Percentiles rank a stretch among this genome's conserved stretches.
These are phyloP conservation scores for Enteromius afrohamiltoni DNA, from an alignment of 2,797 vertebrate species.

Conservation along the genomic window DNA sequence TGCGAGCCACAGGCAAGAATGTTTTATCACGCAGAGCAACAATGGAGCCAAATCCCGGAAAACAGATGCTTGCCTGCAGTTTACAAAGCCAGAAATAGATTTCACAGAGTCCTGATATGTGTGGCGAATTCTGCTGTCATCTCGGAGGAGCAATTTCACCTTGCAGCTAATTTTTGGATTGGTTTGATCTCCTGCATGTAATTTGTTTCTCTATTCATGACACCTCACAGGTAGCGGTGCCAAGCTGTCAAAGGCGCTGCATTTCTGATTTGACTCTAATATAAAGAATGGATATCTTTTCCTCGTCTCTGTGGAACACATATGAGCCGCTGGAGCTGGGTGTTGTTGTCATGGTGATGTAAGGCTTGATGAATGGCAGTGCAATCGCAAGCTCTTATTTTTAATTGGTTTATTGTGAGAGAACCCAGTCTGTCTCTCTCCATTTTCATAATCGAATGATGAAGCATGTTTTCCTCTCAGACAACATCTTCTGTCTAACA, in stretches of 20 bases:
- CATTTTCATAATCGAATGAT: conserved; percentile 29
- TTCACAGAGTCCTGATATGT: conserved; percentile 5
- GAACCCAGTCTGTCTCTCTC: conserved; percentile 40
- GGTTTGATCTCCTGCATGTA: neutral
- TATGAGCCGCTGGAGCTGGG: conserved; percentile 27
- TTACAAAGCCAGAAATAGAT: conserved; percentile 26
- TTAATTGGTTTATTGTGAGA: conserved; percentile 56
- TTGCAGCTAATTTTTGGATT: conserved; percentile 4
- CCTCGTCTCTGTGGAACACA: neutral
- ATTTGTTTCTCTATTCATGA: neutral
- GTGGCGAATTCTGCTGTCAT: neutral
- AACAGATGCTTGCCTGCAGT: neutral
- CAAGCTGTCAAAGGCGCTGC: neutral
- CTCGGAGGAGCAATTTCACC: neutral
- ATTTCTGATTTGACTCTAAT: conserved; percentile 4
- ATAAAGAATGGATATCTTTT: conserved; percentile 1
- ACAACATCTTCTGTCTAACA: neutral
- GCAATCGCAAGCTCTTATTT: conserved; percentile 24
- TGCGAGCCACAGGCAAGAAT: conserved; percentile 57
- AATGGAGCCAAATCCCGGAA: neutral
- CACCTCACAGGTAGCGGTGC: neutral
- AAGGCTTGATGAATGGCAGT: conserved; percentile 49
- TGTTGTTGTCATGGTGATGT: conserved; percentile 53
- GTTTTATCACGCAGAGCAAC: conserved; percentile 44
- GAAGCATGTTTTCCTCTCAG: conserved; percentile 17